Percentiles rank a stretch among this genome's conserved stretches.
Evolutionary conservation across 2,113 vertebrate genomes (phyloP).

Genomic region (Pseudorasbora parva): DNA sequence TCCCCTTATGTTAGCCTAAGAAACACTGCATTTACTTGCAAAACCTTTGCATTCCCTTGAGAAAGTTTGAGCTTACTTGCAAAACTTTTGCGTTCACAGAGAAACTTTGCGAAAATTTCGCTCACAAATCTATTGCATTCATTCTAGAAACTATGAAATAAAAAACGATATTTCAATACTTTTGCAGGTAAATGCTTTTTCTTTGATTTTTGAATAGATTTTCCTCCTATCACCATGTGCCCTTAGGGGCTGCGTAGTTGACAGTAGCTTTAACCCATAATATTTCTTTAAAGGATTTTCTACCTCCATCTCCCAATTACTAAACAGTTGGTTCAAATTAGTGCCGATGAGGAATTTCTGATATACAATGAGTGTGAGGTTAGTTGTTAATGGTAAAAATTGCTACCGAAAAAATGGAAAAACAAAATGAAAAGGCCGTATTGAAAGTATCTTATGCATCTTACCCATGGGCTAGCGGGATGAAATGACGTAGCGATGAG

Average conservation of each 20-base stretch:
- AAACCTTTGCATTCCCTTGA: no score
- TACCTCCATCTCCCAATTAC: background rate
- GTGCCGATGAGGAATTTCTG: background rate
- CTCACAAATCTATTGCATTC: no score
- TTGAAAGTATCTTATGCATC: conserved; percentile 21
- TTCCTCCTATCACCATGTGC: background rate
- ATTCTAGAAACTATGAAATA: no score
- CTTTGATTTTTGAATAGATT: no score
- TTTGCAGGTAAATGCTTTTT: background rate
- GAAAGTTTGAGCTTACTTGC: no score
- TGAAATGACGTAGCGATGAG: background rate
- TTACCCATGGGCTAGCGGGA: conserved; percentile 22
- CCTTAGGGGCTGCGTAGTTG: background rate
- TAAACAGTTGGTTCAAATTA: background rate
- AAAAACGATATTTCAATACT: background rate
- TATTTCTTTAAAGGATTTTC: background rate
- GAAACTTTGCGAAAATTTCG: no score
- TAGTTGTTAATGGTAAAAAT: conserved; percentile 21
- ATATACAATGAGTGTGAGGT: conserved; percentile 3
- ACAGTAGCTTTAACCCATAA: background rate
- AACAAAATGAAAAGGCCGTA: conserved; percentile 4
- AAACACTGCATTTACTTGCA: no score
- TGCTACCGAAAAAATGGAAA: background rate
- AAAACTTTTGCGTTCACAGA: no score
- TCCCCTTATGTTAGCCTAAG: background rate